A percentile compares a stretch with the other conserved stretches of the same genome.
These are phyloP conservation scores for Busseola fusca DNA, from an alignment of 2,888 invertebrate species.

Conservation along the genomic window DNA sequence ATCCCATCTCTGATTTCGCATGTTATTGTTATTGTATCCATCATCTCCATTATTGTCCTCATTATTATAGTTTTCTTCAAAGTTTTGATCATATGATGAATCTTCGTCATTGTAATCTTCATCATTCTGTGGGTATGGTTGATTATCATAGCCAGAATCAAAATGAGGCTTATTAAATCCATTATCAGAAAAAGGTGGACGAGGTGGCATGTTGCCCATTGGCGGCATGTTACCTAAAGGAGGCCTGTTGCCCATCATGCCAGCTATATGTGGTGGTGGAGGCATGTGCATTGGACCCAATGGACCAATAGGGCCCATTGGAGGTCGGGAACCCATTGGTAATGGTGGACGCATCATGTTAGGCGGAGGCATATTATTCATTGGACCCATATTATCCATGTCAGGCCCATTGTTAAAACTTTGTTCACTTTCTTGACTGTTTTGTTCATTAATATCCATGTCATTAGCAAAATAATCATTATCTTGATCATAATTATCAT, in stretches of 20 bases:
- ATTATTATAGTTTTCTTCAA: constrained; percentile 70
- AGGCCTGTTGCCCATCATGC: constrained; percentile 63
- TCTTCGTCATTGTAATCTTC: constrained; percentile 74
- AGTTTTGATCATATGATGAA: constrained; percentile 59
- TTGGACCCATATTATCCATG: constrained; percentile 65
- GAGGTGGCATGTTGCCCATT: constrained; percentile 71
- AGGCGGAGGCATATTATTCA: constrained; percentile 65
- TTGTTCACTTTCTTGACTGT: constrained; percentile 80
- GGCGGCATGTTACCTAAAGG: constrained; percentile 72
- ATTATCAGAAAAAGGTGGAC: constrained; percentile 79
- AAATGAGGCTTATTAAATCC: constrained; percentile 81
- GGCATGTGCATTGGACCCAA: constrained; percentile 67
- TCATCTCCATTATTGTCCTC: constrained; percentile 78
- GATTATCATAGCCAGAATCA: constrained; percentile 77
- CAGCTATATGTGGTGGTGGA: constrained; percentile 66
- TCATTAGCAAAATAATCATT: constrained; percentile 82
- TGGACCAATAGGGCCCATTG: constrained; percentile 67
- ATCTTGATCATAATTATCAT: constrained; percentile 77
- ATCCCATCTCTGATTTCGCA: constrained; percentile 80
- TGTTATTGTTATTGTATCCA: constrained; percentile 67
- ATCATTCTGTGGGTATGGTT: constrained; percentile 77
- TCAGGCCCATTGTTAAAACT: constrained; percentile 79
- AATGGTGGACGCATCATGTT: constrained; percentile 67
- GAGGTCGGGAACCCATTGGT: constrained; percentile 63
- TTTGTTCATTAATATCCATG: constrained; percentile 80